Evolutionary conservation across 2,888 invertebrate species (phyloP), one percentile per base, ranked within the genome.

Genomic region (Drosophila paramelanica): DNA sequence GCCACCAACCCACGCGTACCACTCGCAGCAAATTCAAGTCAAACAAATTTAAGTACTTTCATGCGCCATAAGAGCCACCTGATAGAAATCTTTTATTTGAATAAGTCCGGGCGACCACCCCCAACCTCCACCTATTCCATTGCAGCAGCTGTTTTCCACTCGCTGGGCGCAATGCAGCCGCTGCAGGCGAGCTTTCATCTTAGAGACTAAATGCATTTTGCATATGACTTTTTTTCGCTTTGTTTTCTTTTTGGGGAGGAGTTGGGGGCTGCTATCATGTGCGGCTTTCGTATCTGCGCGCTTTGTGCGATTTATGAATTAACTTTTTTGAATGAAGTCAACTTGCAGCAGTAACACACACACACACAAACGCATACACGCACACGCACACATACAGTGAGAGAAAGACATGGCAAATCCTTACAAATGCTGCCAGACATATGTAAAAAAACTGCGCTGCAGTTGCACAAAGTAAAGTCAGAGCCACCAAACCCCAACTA

Each of bases 271-370:
- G 17, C 36, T 65, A 69, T 69, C 69, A 49, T 72, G 58, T 76
- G 68, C 67, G 70, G 69, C 79, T 85, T 76, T 81, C 81, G 77
- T 83, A 83, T 79, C 88, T 88, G 67, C 59, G 80, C 68, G 83
- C 88, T 83, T 83, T 83, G 83, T 88, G 83, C 86, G 83, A 83
- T 88, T 82, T 88, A 83, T 83, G 83, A 83, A 83, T 83, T 83
- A 82, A 83, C 88, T 88, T 88, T 84, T 83, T 86, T 85, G 82
- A 83, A 83, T 83, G 88, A 88, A 83, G 83, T 88, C 88, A 82
- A 82, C 83, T 83, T 62, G 53, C 50, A 64, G 43, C 49, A 20
- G 36, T 42, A 14, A 68, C 39, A 71, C 65, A 57, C 51, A 46
- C 39, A 71, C 65, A 57, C 49, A 71, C 65, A 57, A 49, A 46